Evolutionary conservation across 2,113 vertebrate genomes (phyloP).

Genomic region (Phalacrocorax carbo): DNA sequence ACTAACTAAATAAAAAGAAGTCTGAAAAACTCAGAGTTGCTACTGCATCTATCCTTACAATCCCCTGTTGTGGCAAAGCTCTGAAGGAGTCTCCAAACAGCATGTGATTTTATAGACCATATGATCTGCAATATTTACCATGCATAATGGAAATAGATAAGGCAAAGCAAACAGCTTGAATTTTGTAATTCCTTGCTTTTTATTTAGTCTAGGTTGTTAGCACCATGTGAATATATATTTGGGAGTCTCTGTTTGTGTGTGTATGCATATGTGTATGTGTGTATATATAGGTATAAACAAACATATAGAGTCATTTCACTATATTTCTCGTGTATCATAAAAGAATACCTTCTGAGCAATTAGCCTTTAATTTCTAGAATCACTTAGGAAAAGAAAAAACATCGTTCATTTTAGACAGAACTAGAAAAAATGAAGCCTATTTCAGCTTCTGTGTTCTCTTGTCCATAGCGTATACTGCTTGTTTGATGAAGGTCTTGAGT

Average conservation of each 20-base stretch:
- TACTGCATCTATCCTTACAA: not conserved
- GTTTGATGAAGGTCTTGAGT: not conserved
- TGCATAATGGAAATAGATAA: constrained; percentile 63
- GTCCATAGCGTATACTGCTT: not conserved
- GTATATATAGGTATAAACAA: constrained; percentile 19
- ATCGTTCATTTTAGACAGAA: not conserved
- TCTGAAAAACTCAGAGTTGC: not conserved
- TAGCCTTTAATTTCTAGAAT: not conserved
- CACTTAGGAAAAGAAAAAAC: not conserved
- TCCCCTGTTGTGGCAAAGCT: constrained; percentile 32
- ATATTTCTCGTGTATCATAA: not conserved
- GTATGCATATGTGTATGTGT: not conserved
- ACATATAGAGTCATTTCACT: not conserved
- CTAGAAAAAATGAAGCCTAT: not conserved
- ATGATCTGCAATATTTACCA: constrained; percentile 67
- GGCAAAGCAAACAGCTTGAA: constrained; percentile 65
- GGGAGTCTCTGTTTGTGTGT: not conserved
- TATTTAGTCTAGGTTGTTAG: constrained; percentile 57
- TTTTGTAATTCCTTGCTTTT: constrained; percentile 47
- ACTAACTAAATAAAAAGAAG: not conserved
- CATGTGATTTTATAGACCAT: constrained; percentile 42
- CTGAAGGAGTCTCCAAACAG: constrained; percentile 40
- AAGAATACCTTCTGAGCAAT: not conserved
- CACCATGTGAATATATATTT: constrained; percentile 22
- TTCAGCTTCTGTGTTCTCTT: not conserved